Evolutionary conservation across 2,888 invertebrate species (phyloP), one percentile per base, ranked within the genome.

Genomic region (Pterostichus madidus): DNA sequence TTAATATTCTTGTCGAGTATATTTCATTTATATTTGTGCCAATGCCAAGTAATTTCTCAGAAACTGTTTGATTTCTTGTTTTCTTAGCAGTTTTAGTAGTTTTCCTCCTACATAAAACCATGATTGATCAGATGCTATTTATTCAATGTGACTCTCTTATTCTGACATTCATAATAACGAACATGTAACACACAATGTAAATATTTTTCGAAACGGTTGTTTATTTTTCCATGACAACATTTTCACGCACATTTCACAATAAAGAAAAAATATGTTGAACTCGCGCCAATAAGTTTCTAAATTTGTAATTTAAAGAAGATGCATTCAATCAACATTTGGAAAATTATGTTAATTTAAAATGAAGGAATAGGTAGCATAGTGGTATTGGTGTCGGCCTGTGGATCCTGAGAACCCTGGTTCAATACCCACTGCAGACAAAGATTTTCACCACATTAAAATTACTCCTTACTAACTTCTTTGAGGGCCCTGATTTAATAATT

Each of bases 161-260:
- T 11, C 49, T n/a, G 49, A 49, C 49, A 49, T 49, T 49, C 13
- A 49, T 49, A 49, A 49, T 1, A 49, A 49, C 13, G 2, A n/a
- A n/a, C 49, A 13, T 49, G 49, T 49, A 8, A 49, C 49, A 49
- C 49, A 49, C 49, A 49, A 49, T 49, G 49, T 49, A 49, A 49
- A 49, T 49, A 49, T 49, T 49, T 49, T 49, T 49, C 49, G 13
- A 49, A 49, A 13, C 49, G 49, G n/a, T 44, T 49, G n/a, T 49
- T 11, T 49, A 13, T 49, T 49, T 49, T n/a, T 2, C 11, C 11
- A n/a, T 49, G 11, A 49, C 49, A 49, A 49, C 49, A 49, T 49
- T 49, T 49, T 49, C 49, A n/a, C 49, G 6, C 5, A 10, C 49
- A 6, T 49, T 49, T 5, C 49, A 49, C 13, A 49, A 49, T 49